Percentiles rank a stretch among this genome's conserved stretches.
These are phyloP conservation scores for Cebidichthys violaceus DNA, from an alignment of 2,113 vertebrate genomes.

Conservation along the genomic window DNA sequence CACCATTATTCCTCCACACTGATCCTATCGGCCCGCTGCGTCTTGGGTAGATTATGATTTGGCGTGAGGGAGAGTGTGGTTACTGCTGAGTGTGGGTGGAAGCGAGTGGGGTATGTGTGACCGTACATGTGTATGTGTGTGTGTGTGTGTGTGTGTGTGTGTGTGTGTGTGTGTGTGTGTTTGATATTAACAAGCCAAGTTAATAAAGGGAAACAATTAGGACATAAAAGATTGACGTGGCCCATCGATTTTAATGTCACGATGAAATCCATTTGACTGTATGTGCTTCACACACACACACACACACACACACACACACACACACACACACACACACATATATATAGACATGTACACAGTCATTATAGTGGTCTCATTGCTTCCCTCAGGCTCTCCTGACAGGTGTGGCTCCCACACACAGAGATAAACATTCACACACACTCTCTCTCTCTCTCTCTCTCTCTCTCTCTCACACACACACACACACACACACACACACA, in stretches of 20 bases:
- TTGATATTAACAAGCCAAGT: slow-evolving; percentile 74
- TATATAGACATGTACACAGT: slow-evolving; percentile 50
- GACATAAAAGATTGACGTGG: slow-evolving; percentile 76
- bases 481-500: slow-evolving; percentile 69
- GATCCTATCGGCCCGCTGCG: slow-evolving; percentile 70
- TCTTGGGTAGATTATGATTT: slow-evolving; percentile 78
- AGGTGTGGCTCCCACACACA: slow-evolving; percentile 80
- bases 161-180: slow-evolving; percentile 19
- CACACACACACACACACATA: slow-evolving; percentile 28
- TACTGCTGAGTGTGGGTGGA: slow-evolving; percentile 74
- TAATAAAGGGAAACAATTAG: slow-evolving; percentile 83
- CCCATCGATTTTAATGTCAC: slow-evolving; percentile 67
- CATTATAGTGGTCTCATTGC: slow-evolving; percentile 71
- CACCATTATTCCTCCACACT: slow-evolving; percentile 64
- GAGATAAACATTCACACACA: slow-evolving; percentile 58
- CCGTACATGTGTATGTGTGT: slow-evolving; percentile 23
- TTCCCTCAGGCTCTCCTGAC: slow-evolving; percentile 78
- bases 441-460: too few relatives aligned
- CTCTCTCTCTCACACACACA: too few relatives aligned
- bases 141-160: slow-evolving; percentile 24
- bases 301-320: slow-evolving; percentile 28
- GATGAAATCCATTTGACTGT: slow-evolving; percentile 70
- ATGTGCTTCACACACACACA: slow-evolving; percentile 55
- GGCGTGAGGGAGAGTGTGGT: slow-evolving; percentile 68
- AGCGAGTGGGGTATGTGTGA: slow-evolving; percentile 70